Evolutionary conservation across 2,888 invertebrate species (phyloP).

Genomic region (Pachycephus smyrnensis): DNA sequence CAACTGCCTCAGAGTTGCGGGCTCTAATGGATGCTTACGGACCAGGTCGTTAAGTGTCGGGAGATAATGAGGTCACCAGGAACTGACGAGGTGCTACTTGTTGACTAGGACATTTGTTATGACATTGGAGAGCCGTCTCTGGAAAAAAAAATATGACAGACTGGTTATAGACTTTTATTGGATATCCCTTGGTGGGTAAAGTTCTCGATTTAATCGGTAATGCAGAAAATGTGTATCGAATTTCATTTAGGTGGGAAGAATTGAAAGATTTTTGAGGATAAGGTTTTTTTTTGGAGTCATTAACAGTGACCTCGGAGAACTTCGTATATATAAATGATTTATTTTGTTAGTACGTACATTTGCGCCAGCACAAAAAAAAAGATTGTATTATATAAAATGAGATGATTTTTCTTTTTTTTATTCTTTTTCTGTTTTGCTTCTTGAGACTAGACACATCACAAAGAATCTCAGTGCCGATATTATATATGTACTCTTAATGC

Average conservation of each 20-base stretch:
- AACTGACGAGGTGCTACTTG: neutral
- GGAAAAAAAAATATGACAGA: neutral
- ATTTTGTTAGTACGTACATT: conserved; percentile 58
- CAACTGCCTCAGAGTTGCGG: conserved; percentile 11
- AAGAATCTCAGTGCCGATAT: conserved; percentile 21
- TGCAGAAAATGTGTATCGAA: neutral
- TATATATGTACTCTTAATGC: neutral
- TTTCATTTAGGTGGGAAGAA: neutral
- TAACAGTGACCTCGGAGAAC: neutral
- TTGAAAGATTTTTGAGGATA: neutral
- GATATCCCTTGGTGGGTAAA: neutral
- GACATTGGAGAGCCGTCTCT: neutral
- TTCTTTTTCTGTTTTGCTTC: conserved; percentile 27
- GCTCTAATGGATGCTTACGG: neutral
- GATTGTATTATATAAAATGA: conserved; percentile 38
- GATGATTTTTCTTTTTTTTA: conserved; percentile 19
- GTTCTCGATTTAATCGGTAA: neutral
- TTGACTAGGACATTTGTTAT: neutral
- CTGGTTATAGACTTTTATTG: neutral
- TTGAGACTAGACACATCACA: conserved; percentile 49
- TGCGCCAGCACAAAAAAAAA: conserved; percentile 58
- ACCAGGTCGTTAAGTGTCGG: neutral
- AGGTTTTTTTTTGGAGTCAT: neutral
- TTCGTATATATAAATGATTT: conserved; percentile 43
- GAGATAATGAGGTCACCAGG: neutral